Evolutionary conservation across 2,888 invertebrate genomes (phyloP).

Genomic region (Melolontha melolontha): DNA sequence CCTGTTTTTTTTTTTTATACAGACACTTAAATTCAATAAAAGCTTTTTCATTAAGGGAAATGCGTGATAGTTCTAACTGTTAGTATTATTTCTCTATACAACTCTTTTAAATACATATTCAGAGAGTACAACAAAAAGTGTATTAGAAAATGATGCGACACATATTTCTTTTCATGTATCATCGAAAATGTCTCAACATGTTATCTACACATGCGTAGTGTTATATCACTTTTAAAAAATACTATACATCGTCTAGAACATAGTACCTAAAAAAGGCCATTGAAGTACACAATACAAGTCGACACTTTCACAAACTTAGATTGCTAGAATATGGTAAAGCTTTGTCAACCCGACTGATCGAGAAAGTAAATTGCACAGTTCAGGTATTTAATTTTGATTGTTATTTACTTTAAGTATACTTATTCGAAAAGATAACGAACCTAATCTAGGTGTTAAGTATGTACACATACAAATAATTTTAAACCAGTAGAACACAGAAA

Average conservation of each 20-base stretch:
- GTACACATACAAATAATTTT: constrained; percentile 21
- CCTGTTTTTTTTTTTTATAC: constrained; percentile 18
- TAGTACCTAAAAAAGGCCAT: constrained; percentile 39
- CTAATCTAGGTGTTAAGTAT: constrained; percentile 15
- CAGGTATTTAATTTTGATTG: constrained; percentile 34
- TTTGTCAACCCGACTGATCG: constrained; percentile 30
- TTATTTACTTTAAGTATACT: constrained; percentile 13
- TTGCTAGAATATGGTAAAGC: constrained; percentile 32
- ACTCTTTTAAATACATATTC: constrained; percentile 38
- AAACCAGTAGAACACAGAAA: constrained; percentile 22
- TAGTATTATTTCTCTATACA: constrained; percentile 41
- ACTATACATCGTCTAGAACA: constrained; percentile 43
- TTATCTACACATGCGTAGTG: constrained; percentile 30
- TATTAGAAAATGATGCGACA: constrained; percentile 1
- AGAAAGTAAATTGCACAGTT: constrained; percentile 28
- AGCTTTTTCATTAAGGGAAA: constrained; percentile 29
- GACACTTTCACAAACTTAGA: constrained; percentile 7
- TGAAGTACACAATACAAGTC: constrained; percentile 22
- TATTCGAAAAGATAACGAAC: constrained; percentile 12
- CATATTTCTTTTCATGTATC: constrained; percentile 6
- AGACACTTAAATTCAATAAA: constrained; percentile 24
- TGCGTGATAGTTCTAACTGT: constrained; percentile 24
- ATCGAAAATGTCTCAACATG: constrained; percentile 11
- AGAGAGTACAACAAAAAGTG: constrained; percentile 31
- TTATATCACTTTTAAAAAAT: constrained; percentile 44